Evolutionary conservation across 2,113 vertebrate species (phyloP).

Genomic region (Casuarius casuarius): DNA sequence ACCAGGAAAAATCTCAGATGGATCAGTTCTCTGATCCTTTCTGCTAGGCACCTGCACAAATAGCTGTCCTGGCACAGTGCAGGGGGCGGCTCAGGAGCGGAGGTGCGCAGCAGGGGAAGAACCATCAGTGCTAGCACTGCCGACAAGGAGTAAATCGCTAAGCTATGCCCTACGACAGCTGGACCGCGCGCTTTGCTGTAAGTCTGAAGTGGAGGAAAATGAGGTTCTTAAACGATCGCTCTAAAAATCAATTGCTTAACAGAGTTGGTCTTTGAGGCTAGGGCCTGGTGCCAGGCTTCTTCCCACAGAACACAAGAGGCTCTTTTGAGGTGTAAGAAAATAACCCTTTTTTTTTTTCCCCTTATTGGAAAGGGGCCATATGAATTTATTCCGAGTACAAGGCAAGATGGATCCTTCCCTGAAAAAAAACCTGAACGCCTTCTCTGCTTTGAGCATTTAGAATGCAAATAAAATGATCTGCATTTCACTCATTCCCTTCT

Average conservation of each 20-base stretch:
- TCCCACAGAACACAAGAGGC: background rate
- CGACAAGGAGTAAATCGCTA: background rate
- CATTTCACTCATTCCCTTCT: conserved; percentile 22
- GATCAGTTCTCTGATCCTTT: background rate
- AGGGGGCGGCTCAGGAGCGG: background rate
- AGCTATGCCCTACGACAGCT: fast-evolving
- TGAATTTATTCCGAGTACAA: background rate
- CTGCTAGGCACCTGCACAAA: background rate
- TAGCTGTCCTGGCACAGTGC: background rate
- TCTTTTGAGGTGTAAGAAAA: background rate
- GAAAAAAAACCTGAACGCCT: background rate
- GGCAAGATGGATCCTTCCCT: background rate
- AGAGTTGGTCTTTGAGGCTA: background rate
- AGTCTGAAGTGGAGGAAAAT: background rate
- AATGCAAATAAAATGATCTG: background rate
- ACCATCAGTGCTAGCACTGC: background rate
- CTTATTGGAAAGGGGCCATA: background rate
- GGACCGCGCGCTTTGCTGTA: background rate
- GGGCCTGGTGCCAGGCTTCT: conserved; percentile 1
- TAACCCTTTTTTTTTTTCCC: background rate
- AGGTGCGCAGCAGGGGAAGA: background rate
- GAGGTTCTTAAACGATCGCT: background rate
- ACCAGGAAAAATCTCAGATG: background rate
- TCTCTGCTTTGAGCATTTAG: background rate
- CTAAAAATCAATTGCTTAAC: background rate